Evolutionary conservation across 2,113 vertebrate genomes (phyloP), one percentile per base, ranked within the genome.

Genomic region (Sitta europaea): DNA sequence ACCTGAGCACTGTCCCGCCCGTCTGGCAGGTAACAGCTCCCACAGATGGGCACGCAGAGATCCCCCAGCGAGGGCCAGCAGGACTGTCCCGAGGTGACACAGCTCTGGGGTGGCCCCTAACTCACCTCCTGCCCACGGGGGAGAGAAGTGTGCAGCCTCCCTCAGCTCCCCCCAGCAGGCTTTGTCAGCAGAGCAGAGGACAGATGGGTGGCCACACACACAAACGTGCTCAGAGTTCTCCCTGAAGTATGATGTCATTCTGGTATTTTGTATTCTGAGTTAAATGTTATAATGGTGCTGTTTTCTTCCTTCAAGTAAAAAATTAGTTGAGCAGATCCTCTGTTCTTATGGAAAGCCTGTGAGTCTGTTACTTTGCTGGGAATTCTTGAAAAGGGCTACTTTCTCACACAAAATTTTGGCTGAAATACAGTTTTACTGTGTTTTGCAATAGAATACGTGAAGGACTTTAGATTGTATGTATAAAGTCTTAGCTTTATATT

Each of bases 231-330:
- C 58, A 50, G 62, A 19, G 40, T 58, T 73, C 51, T 94, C 67
- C 75, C 67, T 4, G 3, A 58, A 94, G 82, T 80, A 31, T 83
- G 88, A 90, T 70, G 72, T 92, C 78, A 92, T 38, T 35, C 58
- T 54, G 36, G 5, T 8, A 23, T 36, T 92, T 79, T 70, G 33
- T 58, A 73, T 66, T 71, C 75, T 51, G 47, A 28, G 35, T 76
- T 76, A 95, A 90, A 77, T 84, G 36, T 77, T 92, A 21, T 87
- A 94, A 94, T 59, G 61, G 73, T 16, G 33, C 28, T 31, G 5
- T 81, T 95, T 91, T 61, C 53, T 87, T 71, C 65, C 86, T 91
- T 92, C 83, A 40, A 86, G 75, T 48, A 89, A 90, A 86, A 74
- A 91, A 89, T 67, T 33, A 70, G 79, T 94, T 78, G 86, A 93